These are phyloP conservation scores for Antitype chi DNA, from an alignment of 2,888 invertebrate species.

Conservation along the genomic window DNA sequence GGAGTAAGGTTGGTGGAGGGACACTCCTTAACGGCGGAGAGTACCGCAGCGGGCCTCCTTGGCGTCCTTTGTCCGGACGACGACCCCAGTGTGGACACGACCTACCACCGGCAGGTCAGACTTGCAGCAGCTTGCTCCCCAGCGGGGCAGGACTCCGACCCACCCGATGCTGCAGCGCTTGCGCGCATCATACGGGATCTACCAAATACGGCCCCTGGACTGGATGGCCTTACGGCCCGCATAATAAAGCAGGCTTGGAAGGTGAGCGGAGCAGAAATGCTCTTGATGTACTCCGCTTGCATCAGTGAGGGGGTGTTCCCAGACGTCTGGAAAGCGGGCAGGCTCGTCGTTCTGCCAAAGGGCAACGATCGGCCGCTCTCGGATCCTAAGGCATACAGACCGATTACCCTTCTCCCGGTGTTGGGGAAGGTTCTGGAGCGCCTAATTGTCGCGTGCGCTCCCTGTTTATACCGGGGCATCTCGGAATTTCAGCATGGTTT, in stretches of 20 bases:
- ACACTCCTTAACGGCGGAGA: too few relatives aligned
- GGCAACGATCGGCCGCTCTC: conserved; percentile 58
- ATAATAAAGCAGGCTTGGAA: too few relatives aligned
- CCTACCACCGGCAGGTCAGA: conserved; percentile 60
- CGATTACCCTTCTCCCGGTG: conserved; percentile 15
- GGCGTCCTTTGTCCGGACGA: conserved; percentile 66
- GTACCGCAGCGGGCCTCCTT: neutral
- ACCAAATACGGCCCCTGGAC: conserved; percentile 56
- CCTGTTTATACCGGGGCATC: conserved; percentile 11
- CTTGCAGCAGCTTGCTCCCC: conserved; percentile 49
- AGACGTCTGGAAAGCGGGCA: conserved; percentile 60
- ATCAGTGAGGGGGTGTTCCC: conserved; percentile 50
- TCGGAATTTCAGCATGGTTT: conserved; percentile 59
- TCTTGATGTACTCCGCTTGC: too few relatives aligned
- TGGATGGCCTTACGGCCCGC: neutral
- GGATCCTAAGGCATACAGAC: too few relatives aligned
- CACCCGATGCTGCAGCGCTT: conserved; percentile 15
- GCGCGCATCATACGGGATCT: conserved; percentile 47
- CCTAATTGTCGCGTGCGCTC: conserved; percentile 54
- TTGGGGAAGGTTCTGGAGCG: conserved; percentile 70
- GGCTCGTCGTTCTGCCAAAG: conserved; percentile 60
- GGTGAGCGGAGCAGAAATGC: too few relatives aligned
- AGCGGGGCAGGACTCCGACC: conserved; percentile 30
- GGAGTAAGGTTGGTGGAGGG: too few relatives aligned
- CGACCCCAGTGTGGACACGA: conserved; percentile 26